A percentile compares a stretch with the other conserved stretches of the same genome.
Conservation (phyloP, 2,888 invertebrate species). For the Malacosoma neustria region DNA sequence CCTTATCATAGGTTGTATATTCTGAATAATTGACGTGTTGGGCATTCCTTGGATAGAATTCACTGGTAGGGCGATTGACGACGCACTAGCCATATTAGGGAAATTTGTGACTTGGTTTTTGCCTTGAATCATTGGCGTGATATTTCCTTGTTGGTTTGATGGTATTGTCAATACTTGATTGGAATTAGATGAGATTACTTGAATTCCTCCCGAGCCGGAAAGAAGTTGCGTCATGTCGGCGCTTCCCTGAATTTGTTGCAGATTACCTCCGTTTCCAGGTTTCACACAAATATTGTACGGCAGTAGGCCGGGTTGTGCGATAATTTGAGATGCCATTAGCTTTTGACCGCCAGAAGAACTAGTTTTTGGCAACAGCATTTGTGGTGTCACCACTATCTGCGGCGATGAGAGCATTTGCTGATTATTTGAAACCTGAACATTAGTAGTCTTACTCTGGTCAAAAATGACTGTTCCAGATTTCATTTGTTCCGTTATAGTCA, state of each 20-base stretch:
- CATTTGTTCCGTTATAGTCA: conserved; percentile 68
- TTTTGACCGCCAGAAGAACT: conserved; percentile 51
- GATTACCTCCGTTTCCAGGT: conserved; percentile 49
- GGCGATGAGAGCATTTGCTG: conserved; percentile 64
- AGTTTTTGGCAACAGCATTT: conserved; percentile 64
- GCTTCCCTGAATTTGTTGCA: conserved; percentile 61
- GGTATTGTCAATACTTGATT: conserved; percentile 67
- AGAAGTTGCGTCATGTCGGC: conserved; percentile 60
- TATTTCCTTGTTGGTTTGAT: conserved; percentile 49
- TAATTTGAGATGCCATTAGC: conserved; percentile 57
- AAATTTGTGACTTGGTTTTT: conserved; percentile 62
- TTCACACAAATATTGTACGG: conserved; percentile 71
- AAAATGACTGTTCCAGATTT: conserved; percentile 65
- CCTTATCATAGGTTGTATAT: conserved; percentile 68
- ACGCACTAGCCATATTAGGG: conserved; percentile 65
- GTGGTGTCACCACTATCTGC: conserved; percentile 68
- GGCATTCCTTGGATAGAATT: conserved; percentile 68
- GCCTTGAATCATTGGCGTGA: conserved; percentile 54
- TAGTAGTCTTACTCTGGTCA: conserved; percentile 62
- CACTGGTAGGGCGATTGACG: conserved; percentile 64
- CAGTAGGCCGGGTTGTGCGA: conserved; percentile 57
- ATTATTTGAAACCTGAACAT: conserved; percentile 61
- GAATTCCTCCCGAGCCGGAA: conserved; percentile 61
- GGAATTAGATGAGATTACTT: conserved; percentile 69
- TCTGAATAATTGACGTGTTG: conserved; percentile 59